Conservation (phyloP, 2,797 vertebrate genomes). For the Alectoris magna region DNA sequence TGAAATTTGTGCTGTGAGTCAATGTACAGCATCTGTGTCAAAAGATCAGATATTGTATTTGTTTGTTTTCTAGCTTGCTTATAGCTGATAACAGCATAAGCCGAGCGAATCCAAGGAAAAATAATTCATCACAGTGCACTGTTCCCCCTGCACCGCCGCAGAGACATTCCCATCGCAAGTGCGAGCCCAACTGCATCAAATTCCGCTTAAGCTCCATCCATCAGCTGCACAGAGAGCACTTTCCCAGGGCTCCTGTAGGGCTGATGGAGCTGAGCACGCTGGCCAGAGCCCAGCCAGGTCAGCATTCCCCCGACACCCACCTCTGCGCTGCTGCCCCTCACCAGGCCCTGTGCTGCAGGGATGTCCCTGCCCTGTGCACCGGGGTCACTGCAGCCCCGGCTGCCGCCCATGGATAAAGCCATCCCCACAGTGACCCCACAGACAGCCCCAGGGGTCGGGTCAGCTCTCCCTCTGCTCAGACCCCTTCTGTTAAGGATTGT, state of each 20-base stretch:
- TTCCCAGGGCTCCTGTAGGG: not conserved
- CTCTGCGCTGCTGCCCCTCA: not conserved
- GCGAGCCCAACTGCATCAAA: constrained; percentile 21
- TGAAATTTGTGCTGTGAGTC: not conserved
- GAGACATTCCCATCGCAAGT: not conserved
- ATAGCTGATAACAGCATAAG: constrained; percentile 7
- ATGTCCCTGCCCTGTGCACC: not conserved
- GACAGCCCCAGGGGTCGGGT: not conserved
- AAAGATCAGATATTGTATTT: not conserved
- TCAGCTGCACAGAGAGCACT: not conserved
- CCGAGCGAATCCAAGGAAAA: constrained; percentile 8
- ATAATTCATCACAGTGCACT: not conserved
- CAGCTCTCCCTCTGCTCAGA: not conserved
- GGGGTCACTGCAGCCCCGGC: no score
- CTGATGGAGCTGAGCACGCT: not conserved
- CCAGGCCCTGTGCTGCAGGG: not conserved
- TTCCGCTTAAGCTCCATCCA: not conserved
- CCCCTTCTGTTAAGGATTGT: not conserved
- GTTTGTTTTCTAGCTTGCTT: constrained; percentile 17
- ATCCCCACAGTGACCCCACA: not conserved
- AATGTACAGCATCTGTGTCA: not conserved
- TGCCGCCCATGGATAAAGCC: not conserved
- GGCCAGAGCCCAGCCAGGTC: not conserved
- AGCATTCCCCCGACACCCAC: not conserved
- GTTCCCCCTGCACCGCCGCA: not conserved